phyloP scores from a whole-genome alignment of 2,797 vertebrate genomes.

The Cyprinodon diabolis region DNA sequence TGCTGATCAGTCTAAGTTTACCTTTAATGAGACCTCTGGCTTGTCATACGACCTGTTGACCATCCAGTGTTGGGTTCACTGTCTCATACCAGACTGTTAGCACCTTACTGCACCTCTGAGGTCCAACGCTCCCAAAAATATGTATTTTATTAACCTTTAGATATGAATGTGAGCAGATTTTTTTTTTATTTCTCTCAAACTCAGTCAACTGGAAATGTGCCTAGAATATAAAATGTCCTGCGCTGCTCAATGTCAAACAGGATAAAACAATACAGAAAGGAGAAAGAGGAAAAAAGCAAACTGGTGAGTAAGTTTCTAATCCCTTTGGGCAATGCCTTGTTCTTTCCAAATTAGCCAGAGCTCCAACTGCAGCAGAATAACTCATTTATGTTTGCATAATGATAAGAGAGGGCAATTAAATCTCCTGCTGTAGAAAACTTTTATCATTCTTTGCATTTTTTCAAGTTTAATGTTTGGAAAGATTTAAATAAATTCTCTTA shows the following conservation, averaged over 20 bases:
- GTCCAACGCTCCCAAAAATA: neutral
- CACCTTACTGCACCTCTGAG: neutral
- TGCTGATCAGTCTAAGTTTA: neutral
- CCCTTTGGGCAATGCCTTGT: conserved; percentile 14
- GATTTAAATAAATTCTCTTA: neutral
- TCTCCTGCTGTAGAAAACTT: neutral
- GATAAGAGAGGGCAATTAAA: neutral
- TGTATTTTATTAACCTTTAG: neutral
- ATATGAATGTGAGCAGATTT: neutral
- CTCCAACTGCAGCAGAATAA: neutral
- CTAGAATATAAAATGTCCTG: conserved; percentile 3
- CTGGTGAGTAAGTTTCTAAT: conserved; percentile 9
- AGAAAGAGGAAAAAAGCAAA: neutral
- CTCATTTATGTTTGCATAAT: neutral
- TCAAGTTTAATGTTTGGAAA: neutral
- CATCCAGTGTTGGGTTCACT: neutral
- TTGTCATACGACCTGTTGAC: neutral
- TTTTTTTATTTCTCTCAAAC: conserved; percentile 11
- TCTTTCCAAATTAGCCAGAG: neutral
- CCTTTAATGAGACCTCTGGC: neutral
- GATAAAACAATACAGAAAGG: conserved; percentile 7
- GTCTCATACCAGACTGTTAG: neutral
- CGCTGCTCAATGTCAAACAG: conserved; percentile 21
- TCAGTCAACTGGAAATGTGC: conserved; percentile 23
- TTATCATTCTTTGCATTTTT: neutral